Base-by-base conservation (phyloP, 1,140 invertebrate species). In the Drosophila nasuta region DNA sequence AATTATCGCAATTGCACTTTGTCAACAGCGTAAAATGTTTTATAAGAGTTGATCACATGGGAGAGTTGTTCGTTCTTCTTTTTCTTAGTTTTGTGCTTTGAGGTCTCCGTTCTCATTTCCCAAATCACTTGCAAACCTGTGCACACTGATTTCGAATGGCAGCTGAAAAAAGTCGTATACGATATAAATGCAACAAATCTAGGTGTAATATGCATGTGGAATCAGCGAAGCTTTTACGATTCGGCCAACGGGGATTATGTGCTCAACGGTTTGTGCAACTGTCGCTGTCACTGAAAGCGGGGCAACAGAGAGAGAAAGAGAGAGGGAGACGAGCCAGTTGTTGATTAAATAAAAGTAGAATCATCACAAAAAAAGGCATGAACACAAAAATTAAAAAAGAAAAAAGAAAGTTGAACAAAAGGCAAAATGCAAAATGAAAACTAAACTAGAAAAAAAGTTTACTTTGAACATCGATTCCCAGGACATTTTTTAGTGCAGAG, bases 281-380 rank as follows among this genome's bases (percentile, higher is more conserved):
- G 58, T 74, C 71, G 67, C 49, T 52, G 30, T 74, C 71, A 74
- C 49, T 52, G 33, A 35, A 30, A 63, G 28, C 11, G 48, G 13
- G 13, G 1, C 20, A 25, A 0, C 20, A 25, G 13, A 17, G 2
- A 54, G n/a, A 0, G 30, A 30, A 1, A 5, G 45, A 13, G 33
- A 33, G 10, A 46, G 5, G 8, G 1, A n/a, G 77, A 80, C 76
- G 75, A 75, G 70, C 79, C 82, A 87, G 80, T 77, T 88, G 83
- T 82, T 87, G 83, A 87, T 87, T 87, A 87, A 87, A 87, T 87
- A 87, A 87, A 82, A 87, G 83, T 67, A 57, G 54, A 62, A 49
- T 48, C 52, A 48, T 52, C 41, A 15, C 35, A 28, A 77, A 62
- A 82, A 70, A 38, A 65, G 10, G 35, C 20, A 25, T 25, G 20